Conservation (phyloP, 2,888 invertebrate genomes). For the Koerneria pararmatus region DNA sequence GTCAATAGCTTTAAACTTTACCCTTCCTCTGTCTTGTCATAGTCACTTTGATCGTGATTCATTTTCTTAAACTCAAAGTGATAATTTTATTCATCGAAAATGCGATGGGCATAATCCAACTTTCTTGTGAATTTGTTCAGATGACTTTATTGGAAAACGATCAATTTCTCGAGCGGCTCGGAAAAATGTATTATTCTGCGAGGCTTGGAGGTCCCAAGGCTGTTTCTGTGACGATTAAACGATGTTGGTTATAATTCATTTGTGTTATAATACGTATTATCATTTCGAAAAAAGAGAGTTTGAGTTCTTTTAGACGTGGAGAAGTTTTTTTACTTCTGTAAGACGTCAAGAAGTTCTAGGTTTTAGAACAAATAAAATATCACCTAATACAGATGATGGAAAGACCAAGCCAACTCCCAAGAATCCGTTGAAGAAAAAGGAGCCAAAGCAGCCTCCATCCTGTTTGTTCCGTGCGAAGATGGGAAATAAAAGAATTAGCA, state of each 20-base stretch:
- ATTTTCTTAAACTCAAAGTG: too few species aligned
- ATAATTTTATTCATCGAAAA: too few species aligned
- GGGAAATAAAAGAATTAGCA: constrained; percentile 72
- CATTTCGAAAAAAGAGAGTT: constrained; percentile 24
- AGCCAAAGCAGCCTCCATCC: constrained; percentile 69
- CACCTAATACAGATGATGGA: constrained; percentile 63
- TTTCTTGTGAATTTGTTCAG: too few species aligned
- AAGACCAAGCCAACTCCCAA: too few species aligned
- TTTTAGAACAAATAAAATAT: not conserved
- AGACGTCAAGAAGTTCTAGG: not conserved
- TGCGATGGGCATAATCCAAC: too few species aligned
- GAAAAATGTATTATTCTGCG: constrained; percentile 81
- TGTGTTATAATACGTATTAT: constrained; percentile 19
- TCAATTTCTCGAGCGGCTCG: constrained; percentile 79
- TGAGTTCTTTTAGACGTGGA: not conserved
- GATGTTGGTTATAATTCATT: constrained; percentile 71
- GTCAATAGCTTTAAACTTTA: too few species aligned
- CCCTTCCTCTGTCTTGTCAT: too few species aligned
- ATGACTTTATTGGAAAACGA: constrained; percentile 28
- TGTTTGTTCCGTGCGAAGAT: constrained; percentile 80
- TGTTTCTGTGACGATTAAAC: constrained; percentile 84
- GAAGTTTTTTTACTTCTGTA: not conserved
- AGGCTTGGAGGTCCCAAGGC: constrained; percentile 63
- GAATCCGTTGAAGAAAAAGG: constrained; percentile 59
- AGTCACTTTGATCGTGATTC: too few species aligned